Conservation (phyloP, 2,888 invertebrate species). For the Siphonodentalium dalli region DNA sequence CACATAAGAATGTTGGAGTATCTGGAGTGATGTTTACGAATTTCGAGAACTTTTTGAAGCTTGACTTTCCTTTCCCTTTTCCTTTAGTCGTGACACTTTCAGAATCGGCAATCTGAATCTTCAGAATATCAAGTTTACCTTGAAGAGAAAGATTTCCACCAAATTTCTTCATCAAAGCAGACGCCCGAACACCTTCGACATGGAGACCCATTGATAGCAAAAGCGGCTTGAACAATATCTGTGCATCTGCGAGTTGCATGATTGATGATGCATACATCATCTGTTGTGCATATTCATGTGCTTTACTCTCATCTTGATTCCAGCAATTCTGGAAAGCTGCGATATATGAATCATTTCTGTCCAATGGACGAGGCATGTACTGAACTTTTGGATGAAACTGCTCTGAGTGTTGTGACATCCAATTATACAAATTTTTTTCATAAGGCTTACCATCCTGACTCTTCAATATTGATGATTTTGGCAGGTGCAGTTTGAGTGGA, state of each 20-base stretch:
- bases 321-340: constrained; percentile 58
- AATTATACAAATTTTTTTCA: constrained; percentile 84
- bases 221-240: constrained; percentile 78
- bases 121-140: constrained; percentile 84
- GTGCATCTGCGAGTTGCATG: constrained; percentile 81
- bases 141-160: constrained; percentile 75
- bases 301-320: constrained; percentile 57
- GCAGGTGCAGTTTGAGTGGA: constrained; percentile 29
- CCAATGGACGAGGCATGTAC: constrained; percentile 35
- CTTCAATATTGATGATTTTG: constrained; percentile 30
- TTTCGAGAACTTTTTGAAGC: constrained; percentile 18
- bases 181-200: constrained; percentile 72
- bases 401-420: constrained; percentile 93
- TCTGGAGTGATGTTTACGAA: constrained; percentile 73
- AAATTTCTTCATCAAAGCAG: constrained; percentile 77
- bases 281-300: constrained; percentile 46
- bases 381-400: constrained; percentile 56
- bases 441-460: constrained; percentile 14
- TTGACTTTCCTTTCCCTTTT: constrained; percentile 41
- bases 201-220: constrained; percentile 86
- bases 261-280: constrained; percentile 58
- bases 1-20: constrained; percentile 89
- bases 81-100: constrained; percentile 67
- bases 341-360: constrained; percentile 56
- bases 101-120: constrained; percentile 93